These are phyloP conservation scores for Trissonchulus sp. DNA, from an alignment of 2,888 invertebrate genomes.

Conservation along the genomic window DNA sequence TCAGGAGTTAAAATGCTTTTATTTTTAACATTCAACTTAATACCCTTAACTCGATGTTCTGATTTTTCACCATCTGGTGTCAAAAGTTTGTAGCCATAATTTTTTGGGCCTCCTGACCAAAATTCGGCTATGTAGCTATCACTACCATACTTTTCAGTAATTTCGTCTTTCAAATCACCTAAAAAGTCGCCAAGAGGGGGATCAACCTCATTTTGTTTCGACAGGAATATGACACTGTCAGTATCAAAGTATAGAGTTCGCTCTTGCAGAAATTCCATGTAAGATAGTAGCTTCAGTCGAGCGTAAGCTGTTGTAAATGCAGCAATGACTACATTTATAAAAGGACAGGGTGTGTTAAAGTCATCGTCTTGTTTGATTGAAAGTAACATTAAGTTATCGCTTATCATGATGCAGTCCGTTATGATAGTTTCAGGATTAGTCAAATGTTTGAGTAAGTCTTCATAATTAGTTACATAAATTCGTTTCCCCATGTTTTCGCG, in stretches of 20 bases:
- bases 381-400: constrained; percentile 18
- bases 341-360: not conserved
- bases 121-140: not conserved
- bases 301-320: constrained; percentile 51
- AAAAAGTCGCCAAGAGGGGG: not conserved
- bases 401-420: constrained; percentile 1
- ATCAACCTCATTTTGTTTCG: not conserved
- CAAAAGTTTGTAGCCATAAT: not conserved
- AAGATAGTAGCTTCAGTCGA: constrained; percentile 46
- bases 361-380: not conserved
- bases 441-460: constrained; percentile 27
- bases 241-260: constrained; percentile 43
- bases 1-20: not conserved
- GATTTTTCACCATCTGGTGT: not conserved
- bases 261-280: constrained; percentile 25
- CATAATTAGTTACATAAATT: not conserved
- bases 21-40: not conserved
- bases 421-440: constrained; percentile 10
- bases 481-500: not conserved
- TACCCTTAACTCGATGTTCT: not conserved
- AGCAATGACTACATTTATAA: constrained; percentile 41
- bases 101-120: not conserved
- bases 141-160: not conserved
- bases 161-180: not conserved
- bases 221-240: constrained; percentile 48